phyloP scores from a whole-genome alignment of 2,113 vertebrate genomes.

The Phoxinus phoxinus region DNA sequence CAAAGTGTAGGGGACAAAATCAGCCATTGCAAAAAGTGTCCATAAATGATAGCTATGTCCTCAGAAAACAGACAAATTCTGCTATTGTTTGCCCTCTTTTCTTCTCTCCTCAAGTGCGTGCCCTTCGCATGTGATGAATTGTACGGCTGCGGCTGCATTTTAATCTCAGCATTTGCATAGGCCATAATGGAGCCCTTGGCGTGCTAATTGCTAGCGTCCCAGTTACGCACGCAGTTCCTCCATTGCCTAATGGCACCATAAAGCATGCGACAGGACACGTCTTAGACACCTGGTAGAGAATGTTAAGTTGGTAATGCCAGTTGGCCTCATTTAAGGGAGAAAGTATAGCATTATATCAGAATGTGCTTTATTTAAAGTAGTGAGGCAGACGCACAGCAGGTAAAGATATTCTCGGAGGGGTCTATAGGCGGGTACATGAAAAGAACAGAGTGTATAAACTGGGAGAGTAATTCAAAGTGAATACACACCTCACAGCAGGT shows the following conservation, averaged over 20 bases:
- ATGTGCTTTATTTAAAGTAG: constrained; percentile 59
- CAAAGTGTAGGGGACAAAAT: background rate
- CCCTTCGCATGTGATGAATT: constrained; percentile 49
- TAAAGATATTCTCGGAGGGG: constrained; percentile 46
- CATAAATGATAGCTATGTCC: background rate
- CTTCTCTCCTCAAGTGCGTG: background rate
- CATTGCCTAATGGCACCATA: constrained; percentile 77
- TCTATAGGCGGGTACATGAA: constrained; percentile 32
- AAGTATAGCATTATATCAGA: constrained; percentile 68
- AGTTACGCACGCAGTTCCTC: constrained; percentile 71
- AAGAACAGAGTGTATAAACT: constrained; percentile 40
- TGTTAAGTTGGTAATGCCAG: constrained; percentile 68
- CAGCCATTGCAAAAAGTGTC: background rate
- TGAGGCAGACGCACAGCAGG: constrained; percentile 35
- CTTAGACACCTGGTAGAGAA: constrained; percentile 73
- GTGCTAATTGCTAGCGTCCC: constrained; percentile 76
- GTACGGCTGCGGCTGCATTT: constrained; percentile 54
- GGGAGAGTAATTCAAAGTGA: constrained; percentile 44
- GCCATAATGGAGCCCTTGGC: constrained; percentile 74
- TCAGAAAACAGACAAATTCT: constrained; percentile 16
- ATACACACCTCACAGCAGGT: constrained; percentile 40
- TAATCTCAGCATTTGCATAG: constrained; percentile 69
- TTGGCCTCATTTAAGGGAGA: constrained; percentile 74
- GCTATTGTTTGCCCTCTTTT: constrained; percentile 22
- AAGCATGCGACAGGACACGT: constrained; percentile 73